Base-by-base conservation (phyloP, 2,888 invertebrate genomes). In the Acanthosepion esculentum region DNA sequence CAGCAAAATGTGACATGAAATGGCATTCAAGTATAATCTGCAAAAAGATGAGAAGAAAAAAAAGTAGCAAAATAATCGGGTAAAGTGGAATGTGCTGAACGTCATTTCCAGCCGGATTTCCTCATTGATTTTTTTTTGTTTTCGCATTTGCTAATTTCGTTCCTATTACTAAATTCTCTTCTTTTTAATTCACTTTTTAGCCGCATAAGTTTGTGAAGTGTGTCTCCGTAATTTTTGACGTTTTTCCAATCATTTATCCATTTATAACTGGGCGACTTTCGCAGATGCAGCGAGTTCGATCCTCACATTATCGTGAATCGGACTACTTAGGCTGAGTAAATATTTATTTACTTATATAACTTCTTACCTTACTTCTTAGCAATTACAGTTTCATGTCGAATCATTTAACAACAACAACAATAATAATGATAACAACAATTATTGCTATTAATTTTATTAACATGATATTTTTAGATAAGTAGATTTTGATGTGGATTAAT, bases 41-140 rank as follows among this genome's bases (percentile, higher is more conserved):
- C 23, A 78, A 78, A 78, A 12, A 78, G 7, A n/a, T 10, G n/a
- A 78, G 78, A 64, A 29, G 10, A 64, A 29, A 64, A 29, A 64
- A 26, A 1, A 26, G 29, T 23, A 20, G 23, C 7, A n/a, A 78
- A 78, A 29, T 78, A 18, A n/a, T 78, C 78, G 29, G 18, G 20
- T 29, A 10, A 33, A 33, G 15, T 33, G 78, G 78, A 78, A 78
- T 78, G 78, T 18, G 78, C 8, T 78, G 15, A n/a, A 78, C 78
- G n/a, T 78, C 78, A 78, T 33, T 78, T 33, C 78, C 78, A 78
- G 78, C n/a, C 78, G 78, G 78, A 78, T 78, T 78, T 78, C 78
- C 78, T 78, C n/a, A 78, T 78, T 33, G 18, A 78, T 29, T 78
- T 78, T 33, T 78, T 64, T 64, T 64, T n/a, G 15, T 4, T 78